Percentiles rank a stretch among this genome's conserved stretches.
Conservation (phyloP, 2,113 vertebrate species). For the Amblyornis subalaris region DNA sequence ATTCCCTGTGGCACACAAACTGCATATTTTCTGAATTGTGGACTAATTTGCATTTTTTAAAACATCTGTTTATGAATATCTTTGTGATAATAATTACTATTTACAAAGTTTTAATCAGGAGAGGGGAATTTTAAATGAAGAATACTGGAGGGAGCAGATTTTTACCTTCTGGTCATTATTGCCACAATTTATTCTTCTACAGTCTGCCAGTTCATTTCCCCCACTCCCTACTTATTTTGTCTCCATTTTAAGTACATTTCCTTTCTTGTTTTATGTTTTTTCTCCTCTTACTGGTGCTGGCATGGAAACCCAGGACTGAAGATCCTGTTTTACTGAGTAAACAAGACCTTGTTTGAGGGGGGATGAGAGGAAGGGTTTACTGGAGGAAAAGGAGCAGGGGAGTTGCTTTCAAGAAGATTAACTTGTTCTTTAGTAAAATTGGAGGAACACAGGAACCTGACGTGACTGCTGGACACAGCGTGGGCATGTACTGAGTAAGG, state of each 20-base stretch:
- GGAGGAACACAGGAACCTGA: not conserved
- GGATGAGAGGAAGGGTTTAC: not conserved
- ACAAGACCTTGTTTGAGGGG: not conserved
- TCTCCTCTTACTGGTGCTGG: not conserved
- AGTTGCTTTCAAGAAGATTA: not conserved
- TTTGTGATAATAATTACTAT: constrained; percentile 61
- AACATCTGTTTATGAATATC: constrained; percentile 59
- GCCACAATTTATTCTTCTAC: not conserved
- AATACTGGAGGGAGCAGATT: constrained; percentile 12
- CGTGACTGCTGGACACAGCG: not conserved
- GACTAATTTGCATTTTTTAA: constrained; percentile 51
- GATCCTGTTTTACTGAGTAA: not conserved
- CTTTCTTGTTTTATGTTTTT: not conserved
- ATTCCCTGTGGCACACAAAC: not conserved
- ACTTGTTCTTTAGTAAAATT: not conserved
- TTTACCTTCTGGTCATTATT: constrained; percentile 26
- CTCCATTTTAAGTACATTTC: not conserved
- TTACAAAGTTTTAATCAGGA: constrained; percentile 54
- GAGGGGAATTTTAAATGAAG: constrained; percentile 20
- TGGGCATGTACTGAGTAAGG: not conserved
- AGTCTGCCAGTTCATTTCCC: not conserved
- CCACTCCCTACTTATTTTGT: not conserved
- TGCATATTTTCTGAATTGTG: constrained; percentile 16
- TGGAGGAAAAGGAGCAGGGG: not conserved
- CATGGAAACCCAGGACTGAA: not conserved